Evolutionary conservation across 2,113 vertebrate species (phyloP), one percentile per base, ranked within the genome.

Genomic region (Pteruthius melanotis): DNA sequence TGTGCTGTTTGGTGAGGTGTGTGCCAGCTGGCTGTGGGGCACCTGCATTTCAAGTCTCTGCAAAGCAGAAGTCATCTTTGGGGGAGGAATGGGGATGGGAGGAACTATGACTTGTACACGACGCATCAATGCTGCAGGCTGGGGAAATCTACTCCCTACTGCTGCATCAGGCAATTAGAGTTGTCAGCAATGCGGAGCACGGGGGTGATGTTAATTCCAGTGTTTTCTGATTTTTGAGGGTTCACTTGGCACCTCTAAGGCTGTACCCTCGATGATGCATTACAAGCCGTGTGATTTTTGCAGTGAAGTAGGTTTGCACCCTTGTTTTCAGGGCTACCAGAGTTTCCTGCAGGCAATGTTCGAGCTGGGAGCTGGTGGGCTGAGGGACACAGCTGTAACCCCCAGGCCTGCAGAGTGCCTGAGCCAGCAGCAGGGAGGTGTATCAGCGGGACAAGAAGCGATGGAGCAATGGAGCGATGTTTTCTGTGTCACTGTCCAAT

Each of bases 291-390:
- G 13, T 30, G 3, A 35, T 53, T 93, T 47, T 28, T 44, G 50
- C 50, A 13, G 54, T 1, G 37, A 28, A 28, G 26, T 53, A 52
- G 44, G 40, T 71, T 60, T 83, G 53, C 49, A 54, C 11, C 49
- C 71, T 47, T 72, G 18, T 87, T 89, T 72, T 45, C 53, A 37
- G 68, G 60, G 49, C 63, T 23, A 26, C 50, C 83, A 22, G 3
- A 0, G 21, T 10, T 16, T 56, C 17, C 53, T 64, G n/a, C n/a
- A n/a, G n/a, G n/a, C n/a, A n/a, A n/a, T n/a, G 66, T 1, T 1
- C 20, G 12, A 15, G 49, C 69, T 20, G 13, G 30, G 74, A 35
- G 13, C 28, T 0, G 0, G 54, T 0, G 0, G 60, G 50, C 40
- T 87, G 44, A 39, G 11, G 56, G 30, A 15, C 8, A 3, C 59